These are phyloP conservation scores for Linyphia triangularis DNA, from an alignment of 2,888 invertebrate species.

Conservation along the genomic window DNA sequence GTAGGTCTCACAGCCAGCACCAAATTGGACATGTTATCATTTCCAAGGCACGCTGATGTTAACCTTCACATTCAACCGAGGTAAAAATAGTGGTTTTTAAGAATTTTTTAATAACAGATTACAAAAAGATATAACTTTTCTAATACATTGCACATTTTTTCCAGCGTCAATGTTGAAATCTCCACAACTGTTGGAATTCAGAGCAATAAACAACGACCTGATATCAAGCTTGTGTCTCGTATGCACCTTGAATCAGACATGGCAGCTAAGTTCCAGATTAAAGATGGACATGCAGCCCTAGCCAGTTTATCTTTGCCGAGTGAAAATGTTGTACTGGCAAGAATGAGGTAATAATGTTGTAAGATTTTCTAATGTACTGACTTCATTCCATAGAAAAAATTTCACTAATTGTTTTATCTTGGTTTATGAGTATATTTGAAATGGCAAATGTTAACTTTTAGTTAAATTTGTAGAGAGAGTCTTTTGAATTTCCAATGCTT, in stretches of 20 bases:
- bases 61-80: constrained; percentile 53
- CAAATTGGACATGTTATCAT: constrained; percentile 47
- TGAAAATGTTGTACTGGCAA: constrained; percentile 52
- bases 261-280: constrained; percentile 40
- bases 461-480: no score
- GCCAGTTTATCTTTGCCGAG: constrained; percentile 50
- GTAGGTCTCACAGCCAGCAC: constrained; percentile 64
- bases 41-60: constrained; percentile 49
- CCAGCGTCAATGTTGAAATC: constrained; percentile 57
- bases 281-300: constrained; percentile 51
- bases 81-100: constrained; percentile 20
- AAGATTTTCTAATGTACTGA: no score
- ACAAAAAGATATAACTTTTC: background rate
- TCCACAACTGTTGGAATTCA: constrained; percentile 54
- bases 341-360: constrained; percentile 63
- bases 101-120: background rate
- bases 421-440: no score
- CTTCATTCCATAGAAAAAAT: no score
- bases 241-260: constrained; percentile 53
- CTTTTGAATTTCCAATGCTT: no score
- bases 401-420: no score
- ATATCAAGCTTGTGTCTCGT: constrained; percentile 42
- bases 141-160: background rate
- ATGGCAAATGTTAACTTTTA: no score
- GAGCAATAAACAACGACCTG: constrained; percentile 49